Evolutionary conservation across 2,113 vertebrate species (phyloP), one percentile per base, ranked within the genome.

Genomic region (Platichthys stellatus): DNA sequence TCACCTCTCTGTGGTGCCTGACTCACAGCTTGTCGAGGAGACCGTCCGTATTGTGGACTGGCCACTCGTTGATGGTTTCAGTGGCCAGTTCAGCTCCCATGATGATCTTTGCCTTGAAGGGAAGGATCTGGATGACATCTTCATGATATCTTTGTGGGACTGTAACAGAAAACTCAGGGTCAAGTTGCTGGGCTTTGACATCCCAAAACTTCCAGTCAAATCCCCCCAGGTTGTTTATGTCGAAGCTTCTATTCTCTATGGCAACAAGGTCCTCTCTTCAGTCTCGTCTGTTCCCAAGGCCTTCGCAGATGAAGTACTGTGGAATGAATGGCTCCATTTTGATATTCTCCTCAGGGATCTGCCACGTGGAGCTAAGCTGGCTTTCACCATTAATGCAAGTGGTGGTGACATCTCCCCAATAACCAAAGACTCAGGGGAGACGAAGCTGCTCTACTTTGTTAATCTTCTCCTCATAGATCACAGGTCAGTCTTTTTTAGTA

Each of bases 381-480:
- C 90, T 5, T 86, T 95, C 43, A 94, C 90, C 4, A 90, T 95
- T 23, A 94, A 89, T 53, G 60, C 82, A 1, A 61, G 74, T 15
- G 28, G 18, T 17, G 53, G 49, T 13, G 94, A 95, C 8, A 60
- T 10, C 13, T 53, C 67, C 2, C 20, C 76, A 23, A 23, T 17
- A 0, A 23, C 3, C 53, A 85, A 61, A 76, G 85, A 93, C 12
- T 17, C 53, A 79, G 83, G 88, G 15, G 94, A 90, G 66, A 85
- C 53, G 8, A 93, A 88, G 60, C 84, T 91, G 35, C 89, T 95
- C n/a, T 95, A 93, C 82, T 95, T 94, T 77, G 94, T 93, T 54
- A 95, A 95, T 73, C 90, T 95, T 54, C 93, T 95, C 21, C 88
- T 95, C 35, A 95, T 95, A 58, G 94, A 95, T 86, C 94, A 95